Base-by-base conservation (phyloP, 2,888 invertebrate species). In the Philopedon plagiatum region DNA sequence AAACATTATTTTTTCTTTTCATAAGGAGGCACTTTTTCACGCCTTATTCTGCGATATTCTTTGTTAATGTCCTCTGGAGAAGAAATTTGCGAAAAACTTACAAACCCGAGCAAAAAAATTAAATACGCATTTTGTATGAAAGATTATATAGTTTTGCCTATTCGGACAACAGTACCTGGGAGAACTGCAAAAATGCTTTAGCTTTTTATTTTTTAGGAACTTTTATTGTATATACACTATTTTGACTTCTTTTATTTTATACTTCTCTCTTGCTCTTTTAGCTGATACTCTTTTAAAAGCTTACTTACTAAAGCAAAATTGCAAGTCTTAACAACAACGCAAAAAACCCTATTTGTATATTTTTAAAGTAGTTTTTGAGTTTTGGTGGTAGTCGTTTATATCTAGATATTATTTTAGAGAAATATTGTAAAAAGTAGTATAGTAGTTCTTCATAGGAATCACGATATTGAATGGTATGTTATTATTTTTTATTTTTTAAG, bases 221-320 rank as follows among this genome's bases (percentile, higher is more conserved):
- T 39, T n/a, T 39, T 39, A 15, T 39, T n/a, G 15, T 15, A 39
- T 39, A 39, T n/a, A 39, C 7, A 26, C 26, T 7, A 5, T 26
- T 7, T 26, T 5, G 26, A 26, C 4, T 3, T n/a, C 39, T 41
- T 21, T 49, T 11, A 18, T 37, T 65, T 13, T 19, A 56, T 21
- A 51, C 21, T 46, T 67, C 9, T 58, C 15, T 19, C 26, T 29
- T 57, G 7, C 29, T 32, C 9, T 62, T 39, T 49, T 58, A 46
- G 46, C 60, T 67, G 60, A 67, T 58, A 19, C 46, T 37, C 49
- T 57, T 11, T 58, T 44, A 26, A 56, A 5, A 57, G 57, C 46
- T 46, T 61, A 41, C 11, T 41, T 64, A 64, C 64, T 64, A 64
- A 63, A 56, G 64, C 64, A 23, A 34, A 54, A 18, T n/a, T n/a